Evolutionary conservation across 1,140 invertebrate species (phyloP).

Genomic region (Rhyacophila brunnea): DNA sequence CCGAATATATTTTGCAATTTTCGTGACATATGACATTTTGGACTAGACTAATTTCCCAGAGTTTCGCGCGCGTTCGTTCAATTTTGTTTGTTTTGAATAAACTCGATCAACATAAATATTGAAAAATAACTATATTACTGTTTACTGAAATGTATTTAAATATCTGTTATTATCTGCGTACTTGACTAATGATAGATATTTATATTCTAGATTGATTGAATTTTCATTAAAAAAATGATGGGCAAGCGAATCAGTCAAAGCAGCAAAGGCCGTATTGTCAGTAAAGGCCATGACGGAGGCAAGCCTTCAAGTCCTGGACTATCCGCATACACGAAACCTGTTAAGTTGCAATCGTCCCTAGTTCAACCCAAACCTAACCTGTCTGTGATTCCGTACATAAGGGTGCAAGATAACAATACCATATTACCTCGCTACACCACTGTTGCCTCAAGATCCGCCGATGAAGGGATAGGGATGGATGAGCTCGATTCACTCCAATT

Average conservation of each 20-base stretch:
- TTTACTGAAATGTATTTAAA: background rate
- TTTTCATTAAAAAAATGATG: conserved; percentile 42
- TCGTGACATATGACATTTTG: conserved; percentile 8
- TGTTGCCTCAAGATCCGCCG: conserved; percentile 46
- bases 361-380: conserved; percentile 17
- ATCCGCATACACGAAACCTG: conserved; percentile 49
- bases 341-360: conserved; percentile 46
- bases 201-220: conserved; percentile 3
- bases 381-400: conserved; percentile 37
- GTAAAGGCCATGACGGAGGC: conserved; percentile 49
- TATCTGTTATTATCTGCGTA: background rate
- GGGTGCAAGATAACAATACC: conserved; percentile 40
- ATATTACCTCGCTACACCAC: conserved; percentile 46
- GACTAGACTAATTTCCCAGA: background rate
- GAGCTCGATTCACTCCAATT: conserved; percentile 83
- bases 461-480: conserved; percentile 60
- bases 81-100: conserved; percentile 1
- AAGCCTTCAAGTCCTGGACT: conserved; percentile 53
- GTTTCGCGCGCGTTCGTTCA: conserved; percentile 5
- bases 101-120: background rate
- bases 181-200: background rate
- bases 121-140: background rate
- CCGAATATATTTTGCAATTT: background rate
- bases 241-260: conserved; percentile 54
- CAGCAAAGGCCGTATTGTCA: conserved; percentile 48